Percentiles rank a stretch among this genome's conserved stretches.
Evolutionary conservation across 2,113 vertebrate species (phyloP).

Genomic region (Stomatorhinus ivindoensis): DNA sequence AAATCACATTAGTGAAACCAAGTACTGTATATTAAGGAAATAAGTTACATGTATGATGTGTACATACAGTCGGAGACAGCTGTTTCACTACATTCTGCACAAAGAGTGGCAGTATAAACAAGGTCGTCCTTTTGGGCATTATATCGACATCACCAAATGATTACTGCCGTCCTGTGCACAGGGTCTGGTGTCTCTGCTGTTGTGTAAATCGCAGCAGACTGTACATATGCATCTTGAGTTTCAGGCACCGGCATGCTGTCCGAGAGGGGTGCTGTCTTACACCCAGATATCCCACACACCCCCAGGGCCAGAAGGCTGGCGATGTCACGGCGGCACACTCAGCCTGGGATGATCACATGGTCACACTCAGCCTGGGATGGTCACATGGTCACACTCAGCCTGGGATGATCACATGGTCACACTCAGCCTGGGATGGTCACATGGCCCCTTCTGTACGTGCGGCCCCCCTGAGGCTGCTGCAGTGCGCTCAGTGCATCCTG

Average conservation of each 20-base stretch:
- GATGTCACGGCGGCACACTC: background rate
- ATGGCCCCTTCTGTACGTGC: background rate
- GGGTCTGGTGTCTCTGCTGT: background rate
- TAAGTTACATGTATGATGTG: background rate
- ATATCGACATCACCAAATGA: background rate
- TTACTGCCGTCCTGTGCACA: background rate
- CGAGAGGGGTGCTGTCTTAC: background rate
- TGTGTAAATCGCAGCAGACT: background rate
- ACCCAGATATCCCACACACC: background rate
- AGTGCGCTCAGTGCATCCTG: background rate
- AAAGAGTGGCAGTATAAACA: background rate
- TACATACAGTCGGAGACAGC: background rate
- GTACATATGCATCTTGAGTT: background rate
- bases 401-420: too few relatives aligned
- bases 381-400: too few relatives aligned
- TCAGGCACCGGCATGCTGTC: background rate
- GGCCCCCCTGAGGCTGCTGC: background rate
- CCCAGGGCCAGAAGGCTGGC: background rate
- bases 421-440: background rate
- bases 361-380: background rate
- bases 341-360: too few relatives aligned
- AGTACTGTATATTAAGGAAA: background rate
- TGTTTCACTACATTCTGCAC: background rate
- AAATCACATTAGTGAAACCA: background rate
- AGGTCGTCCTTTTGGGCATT: background rate